Evolutionary conservation across 2,888 invertebrate genomes (phyloP).

Genomic region (Tenthredo distinguenda): DNA sequence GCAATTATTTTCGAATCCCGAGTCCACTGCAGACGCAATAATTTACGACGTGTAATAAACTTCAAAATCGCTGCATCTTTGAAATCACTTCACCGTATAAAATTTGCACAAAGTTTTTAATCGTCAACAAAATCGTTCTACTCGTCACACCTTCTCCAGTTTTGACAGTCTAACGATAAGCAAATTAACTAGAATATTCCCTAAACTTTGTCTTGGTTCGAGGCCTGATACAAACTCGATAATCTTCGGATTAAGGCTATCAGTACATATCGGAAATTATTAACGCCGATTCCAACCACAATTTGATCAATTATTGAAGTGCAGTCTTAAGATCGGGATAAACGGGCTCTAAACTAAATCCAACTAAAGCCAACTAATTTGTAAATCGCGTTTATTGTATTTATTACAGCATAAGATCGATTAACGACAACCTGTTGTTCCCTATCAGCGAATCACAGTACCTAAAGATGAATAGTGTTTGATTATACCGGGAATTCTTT

Average conservation of each 20-base stretch:
- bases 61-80: not conserved
- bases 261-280: not conserved
- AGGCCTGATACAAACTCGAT: not conserved
- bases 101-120: not conserved
- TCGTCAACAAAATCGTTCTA: not conserved
- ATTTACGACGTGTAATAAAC: not conserved
- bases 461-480: not conserved
- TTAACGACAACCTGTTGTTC: not conserved
- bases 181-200: not conserved
- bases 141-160: not conserved
- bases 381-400: not conserved
- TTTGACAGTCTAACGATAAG: not conserved
- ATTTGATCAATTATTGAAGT: not conserved
- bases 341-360: not conserved
- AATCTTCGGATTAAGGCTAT: not conserved
- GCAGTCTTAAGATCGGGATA: not conserved
- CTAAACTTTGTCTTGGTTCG: not conserved
- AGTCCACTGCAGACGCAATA: not conserved
- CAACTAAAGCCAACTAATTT: not conserved
- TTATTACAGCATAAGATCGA: not conserved
- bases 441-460: not conserved
- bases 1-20: not conserved
- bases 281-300: not conserved
- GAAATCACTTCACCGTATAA: not conserved
- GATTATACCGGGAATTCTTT: not conserved